These are phyloP conservation scores for Nansenia antarctica DNA, from an alignment of 2,113 vertebrate species.

Conservation along the genomic window DNA sequence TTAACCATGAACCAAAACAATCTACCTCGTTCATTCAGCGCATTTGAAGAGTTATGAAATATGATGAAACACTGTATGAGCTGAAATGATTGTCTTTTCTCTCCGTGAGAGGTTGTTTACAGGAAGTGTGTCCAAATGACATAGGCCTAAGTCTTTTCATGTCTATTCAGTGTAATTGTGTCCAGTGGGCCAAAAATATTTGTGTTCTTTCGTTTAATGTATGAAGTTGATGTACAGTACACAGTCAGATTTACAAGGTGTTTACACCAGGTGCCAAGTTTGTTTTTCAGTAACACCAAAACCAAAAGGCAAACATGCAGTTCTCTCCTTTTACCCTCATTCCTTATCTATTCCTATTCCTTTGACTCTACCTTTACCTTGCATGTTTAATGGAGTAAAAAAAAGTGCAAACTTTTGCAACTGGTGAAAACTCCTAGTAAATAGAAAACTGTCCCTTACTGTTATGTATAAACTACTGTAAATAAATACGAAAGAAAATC, in stretches of 20 bases:
- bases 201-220: conserved; percentile 11
- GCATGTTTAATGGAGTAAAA: too few relatives aligned
- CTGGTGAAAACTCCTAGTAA: too few relatives aligned
- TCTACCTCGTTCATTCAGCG: conserved; percentile 55
- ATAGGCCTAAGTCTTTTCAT: conserved; percentile 41
- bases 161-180: not conserved
- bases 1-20: conserved; percentile 32
- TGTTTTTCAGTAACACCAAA: too few relatives aligned
- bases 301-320: too few relatives aligned
- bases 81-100: conserved; percentile 25
- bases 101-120: conserved; percentile 65
- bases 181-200: conserved; percentile 34
- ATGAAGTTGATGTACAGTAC: conserved; percentile 16
- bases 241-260: too few relatives aligned
- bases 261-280: too few relatives aligned
- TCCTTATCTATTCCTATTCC: too few relatives aligned
- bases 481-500: conserved; percentile 9
- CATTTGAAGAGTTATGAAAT: conserved; percentile 32
- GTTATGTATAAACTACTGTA: conserved; percentile 27
- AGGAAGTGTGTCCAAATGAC: conserved; percentile 65
- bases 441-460: not conserved
- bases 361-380: too few relatives aligned
- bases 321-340: too few relatives aligned
- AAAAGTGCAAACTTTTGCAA: too few relatives aligned
- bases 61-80: not conserved